A percentile compares a stretch with the other conserved stretches of the same genome.
Conservation (phyloP, 92 coral and sea anemone species). For the Palythoa heliodiscus region DNA sequence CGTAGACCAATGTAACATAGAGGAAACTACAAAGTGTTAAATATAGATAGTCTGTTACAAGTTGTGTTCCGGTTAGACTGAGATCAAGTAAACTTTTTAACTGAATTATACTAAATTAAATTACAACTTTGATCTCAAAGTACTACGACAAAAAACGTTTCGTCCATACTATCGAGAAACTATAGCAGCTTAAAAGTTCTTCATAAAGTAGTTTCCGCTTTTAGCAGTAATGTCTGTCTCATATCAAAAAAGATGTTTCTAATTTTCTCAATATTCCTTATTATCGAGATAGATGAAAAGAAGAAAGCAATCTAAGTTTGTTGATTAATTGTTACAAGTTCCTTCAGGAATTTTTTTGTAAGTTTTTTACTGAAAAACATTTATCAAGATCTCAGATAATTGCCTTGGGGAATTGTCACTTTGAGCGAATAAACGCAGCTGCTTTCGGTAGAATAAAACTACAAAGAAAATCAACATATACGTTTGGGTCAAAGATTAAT, state of each 20-base stretch:
- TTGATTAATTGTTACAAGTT: neutral
- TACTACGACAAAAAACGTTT: neutral
- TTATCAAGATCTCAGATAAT: neutral
- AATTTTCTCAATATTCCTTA: neutral
- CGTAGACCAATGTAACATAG: neutral
- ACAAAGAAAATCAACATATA: neutral
- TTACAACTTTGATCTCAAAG: neutral
- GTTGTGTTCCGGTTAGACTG: too few species aligned
- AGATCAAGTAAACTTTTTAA: too few species aligned
- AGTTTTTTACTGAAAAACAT: neutral
- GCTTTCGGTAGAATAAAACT: neutral
- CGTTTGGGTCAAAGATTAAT: neutral
- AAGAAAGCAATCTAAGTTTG: neutral
- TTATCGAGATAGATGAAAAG: neutral
- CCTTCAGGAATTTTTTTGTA: neutral
- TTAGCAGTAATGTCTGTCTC: neutral
- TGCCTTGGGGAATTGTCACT: slow-evolving; percentile 29
- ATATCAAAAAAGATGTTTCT: neutral
- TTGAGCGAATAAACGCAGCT: neutral
- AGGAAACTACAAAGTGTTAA: too few species aligned
- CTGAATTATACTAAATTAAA: too few species aligned
- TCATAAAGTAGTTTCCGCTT: neutral
- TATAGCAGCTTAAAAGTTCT: neutral
- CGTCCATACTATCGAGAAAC: neutral
- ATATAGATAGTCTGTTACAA: too few species aligned